Percentiles rank a stretch among this genome's conserved stretches.
These are phyloP conservation scores for Lepidocolaptes lacrymiger DNA, from an alignment of 2,797 vertebrate genomes.

Conservation along the genomic window DNA sequence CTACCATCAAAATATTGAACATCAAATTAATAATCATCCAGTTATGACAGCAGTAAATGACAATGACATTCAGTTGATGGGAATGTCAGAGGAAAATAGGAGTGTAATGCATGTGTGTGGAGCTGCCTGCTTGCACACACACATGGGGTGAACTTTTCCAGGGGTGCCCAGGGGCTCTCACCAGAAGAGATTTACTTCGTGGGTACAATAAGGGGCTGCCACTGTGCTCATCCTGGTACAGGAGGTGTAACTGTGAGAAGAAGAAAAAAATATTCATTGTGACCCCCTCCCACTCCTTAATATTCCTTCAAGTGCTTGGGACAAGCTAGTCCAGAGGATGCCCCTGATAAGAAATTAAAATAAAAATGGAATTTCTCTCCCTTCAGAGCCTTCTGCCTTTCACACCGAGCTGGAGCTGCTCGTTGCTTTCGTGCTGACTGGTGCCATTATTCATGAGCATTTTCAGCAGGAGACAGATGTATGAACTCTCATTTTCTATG, in stretches of 20 bases:
- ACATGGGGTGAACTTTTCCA: rapidly evolving
- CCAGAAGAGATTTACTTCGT: background rate
- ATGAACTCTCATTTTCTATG: conserved; percentile 18
- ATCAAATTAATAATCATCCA: background rate
- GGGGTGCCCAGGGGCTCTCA: background rate
- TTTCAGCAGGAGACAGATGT: conserved; percentile 23
- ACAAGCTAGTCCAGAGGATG: background rate
- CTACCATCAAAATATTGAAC: background rate
- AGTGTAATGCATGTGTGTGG: background rate
- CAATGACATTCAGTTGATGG: background rate
- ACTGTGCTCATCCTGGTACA: background rate
- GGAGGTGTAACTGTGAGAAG: background rate
- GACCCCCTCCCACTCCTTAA: background rate
- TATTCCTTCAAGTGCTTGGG: background rate
- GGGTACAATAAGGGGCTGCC: background rate
- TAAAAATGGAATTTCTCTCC: background rate
- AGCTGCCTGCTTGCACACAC: background rate
- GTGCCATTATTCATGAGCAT: conserved; percentile 12
- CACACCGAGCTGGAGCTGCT: background rate
- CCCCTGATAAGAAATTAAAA: background rate
- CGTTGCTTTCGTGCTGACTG: background rate
- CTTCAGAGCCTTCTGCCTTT: background rate
- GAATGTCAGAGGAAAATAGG: background rate
- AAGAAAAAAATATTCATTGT: background rate
- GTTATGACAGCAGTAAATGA: background rate